phyloP scores from a whole-genome alignment of 2,113 vertebrate genomes.

The Irena cyanogastra region DNA sequence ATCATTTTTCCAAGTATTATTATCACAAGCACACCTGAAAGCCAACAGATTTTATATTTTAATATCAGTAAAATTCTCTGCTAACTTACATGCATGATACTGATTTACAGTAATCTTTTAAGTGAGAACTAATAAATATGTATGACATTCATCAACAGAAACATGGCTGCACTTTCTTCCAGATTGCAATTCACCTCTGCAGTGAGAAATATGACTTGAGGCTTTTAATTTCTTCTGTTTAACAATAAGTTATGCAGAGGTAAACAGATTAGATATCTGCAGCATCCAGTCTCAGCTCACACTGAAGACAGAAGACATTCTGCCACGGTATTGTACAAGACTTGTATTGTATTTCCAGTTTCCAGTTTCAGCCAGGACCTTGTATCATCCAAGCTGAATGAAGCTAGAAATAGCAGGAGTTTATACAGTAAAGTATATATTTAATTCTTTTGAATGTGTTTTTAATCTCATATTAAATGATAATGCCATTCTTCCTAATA shows the following conservation, averaged over 20 bases:
- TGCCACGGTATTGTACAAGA: not conserved
- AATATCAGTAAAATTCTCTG: not conserved
- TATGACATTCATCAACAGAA: not conserved
- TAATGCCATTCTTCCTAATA: not conserved
- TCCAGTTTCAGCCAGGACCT: not conserved
- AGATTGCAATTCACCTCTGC: not conserved
- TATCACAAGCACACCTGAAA: not conserved
- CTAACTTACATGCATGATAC: not conserved
- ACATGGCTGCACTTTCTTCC: not conserved
- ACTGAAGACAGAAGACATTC: not conserved
- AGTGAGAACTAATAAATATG: not conserved
- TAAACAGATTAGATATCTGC: not conserved
- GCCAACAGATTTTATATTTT: not conserved
- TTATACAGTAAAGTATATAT: not conserved
- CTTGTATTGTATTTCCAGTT: not conserved
- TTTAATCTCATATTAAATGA: not conserved
- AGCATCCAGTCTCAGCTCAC: not conserved
- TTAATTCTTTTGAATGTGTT: not conserved
- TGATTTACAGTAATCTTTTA: not conserved
- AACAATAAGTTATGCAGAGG: not conserved
- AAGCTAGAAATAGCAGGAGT: not conserved
- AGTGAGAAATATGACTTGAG: not conserved
- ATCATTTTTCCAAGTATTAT: not conserved
- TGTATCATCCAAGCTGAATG: not conserved
- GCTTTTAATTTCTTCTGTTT: slow-evolving; percentile 4